Evolutionary conservation across 2,888 invertebrate species (phyloP).

Genomic region (Frankliniella intonsa): DNA sequence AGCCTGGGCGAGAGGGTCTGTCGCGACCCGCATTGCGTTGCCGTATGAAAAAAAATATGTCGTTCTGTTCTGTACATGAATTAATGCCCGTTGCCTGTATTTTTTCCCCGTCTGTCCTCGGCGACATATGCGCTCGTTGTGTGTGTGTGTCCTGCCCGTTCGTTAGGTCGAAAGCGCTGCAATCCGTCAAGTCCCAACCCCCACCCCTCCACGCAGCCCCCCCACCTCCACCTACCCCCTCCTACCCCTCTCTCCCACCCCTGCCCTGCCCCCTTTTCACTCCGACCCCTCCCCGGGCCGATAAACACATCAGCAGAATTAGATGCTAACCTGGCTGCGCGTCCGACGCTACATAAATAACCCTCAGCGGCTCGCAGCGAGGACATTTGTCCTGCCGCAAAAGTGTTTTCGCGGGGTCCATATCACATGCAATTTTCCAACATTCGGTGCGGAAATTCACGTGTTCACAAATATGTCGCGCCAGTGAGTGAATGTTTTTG

Average conservation of each 20-base stretch:
- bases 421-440: not conserved
- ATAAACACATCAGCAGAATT: conserved; percentile 20
- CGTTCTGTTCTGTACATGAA: not conserved
- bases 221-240: too few species aligned
- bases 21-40: too few species aligned
- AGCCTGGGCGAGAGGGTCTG: too few species aligned
- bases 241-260: not conserved
- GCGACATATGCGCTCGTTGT: not conserved
- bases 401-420: not conserved
- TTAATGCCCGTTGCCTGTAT: not conserved
- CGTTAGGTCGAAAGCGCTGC: conserved; percentile 3
- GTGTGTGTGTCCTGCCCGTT: not conserved
- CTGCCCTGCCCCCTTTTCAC: not conserved
- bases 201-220: not conserved
- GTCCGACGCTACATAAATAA: not conserved
- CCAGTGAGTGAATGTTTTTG: too few species aligned
- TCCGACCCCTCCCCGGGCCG: not conserved
- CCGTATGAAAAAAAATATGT: not conserved
- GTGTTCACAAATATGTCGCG: not conserved
- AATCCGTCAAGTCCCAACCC: conserved; percentile 17
- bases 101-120: too few species aligned
- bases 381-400: too few species aligned
- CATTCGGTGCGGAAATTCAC: not conserved
- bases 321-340: conserved; percentile 13
- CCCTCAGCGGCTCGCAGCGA: too few species aligned